Base-by-base conservation (phyloP, 2,797 vertebrate species). In the Pagetopsis macropterus region DNA sequence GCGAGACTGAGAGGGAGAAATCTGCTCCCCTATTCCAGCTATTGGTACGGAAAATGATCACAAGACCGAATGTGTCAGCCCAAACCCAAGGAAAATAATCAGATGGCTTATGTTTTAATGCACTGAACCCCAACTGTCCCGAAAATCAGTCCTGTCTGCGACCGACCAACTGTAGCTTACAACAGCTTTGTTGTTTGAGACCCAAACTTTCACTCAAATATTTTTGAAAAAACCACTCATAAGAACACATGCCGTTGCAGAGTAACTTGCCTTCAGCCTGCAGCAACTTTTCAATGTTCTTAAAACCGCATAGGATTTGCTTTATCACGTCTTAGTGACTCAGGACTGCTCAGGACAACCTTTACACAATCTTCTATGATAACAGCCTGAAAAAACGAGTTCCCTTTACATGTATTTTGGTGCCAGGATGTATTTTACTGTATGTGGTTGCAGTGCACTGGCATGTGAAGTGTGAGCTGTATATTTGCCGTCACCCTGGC, bases 1-100 rank as follows among this genome's bases (percentile, higher is more conserved):
- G 72, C 41, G 57, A 9, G 17, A 54, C 27, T 40, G 46, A 60
- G 23, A 58, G 17, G 46, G 37, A 55, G 65, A 74, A 43, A 61
- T 54, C 52, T 74, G 65, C 78, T 21, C 70, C 51, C 62, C 76
- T 73, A 27, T 72, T 79, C 82, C 81, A 75, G 68, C 91, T 88
- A 85, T 72, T 73, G 59, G 74, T 69, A 87, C 13, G 75, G 83
- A 89, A 89, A 91, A 85, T 72, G 80, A 88, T 91, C 90, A 89
- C 84, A 88, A 89, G 87, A 87, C 73, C 45, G 17, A 75, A 76
- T 56, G 76, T 78, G 73, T 81, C 76, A 75, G 72, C 79, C 78
- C 84, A 81, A 85, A 73, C 70, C 49, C 55, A 44, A 74, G 62
- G 82, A 87, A 85, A 87, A 86, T 76, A 82, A 84, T 77, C 84